These are phyloP conservation scores for Mystacornis crossleyi DNA, from an alignment of 2,113 vertebrate genomes.

Conservation along the genomic window DNA sequence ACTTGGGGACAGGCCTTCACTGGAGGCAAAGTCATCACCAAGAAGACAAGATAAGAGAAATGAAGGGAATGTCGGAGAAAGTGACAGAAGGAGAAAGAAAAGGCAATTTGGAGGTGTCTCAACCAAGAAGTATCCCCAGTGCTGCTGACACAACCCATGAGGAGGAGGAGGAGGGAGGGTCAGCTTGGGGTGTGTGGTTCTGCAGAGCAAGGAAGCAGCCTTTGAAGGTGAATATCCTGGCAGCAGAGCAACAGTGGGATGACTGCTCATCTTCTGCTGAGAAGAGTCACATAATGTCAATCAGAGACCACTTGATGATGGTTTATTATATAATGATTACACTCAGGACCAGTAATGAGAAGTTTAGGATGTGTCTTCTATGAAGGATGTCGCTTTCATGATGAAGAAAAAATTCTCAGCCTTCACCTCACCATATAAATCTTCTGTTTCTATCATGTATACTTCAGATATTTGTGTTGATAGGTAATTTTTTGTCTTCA, in stretches of 20 bases:
- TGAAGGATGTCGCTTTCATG: not conserved
- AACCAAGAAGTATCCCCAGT: rapidly evolving
- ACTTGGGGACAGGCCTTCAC: rapidly evolving
- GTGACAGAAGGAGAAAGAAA: not conserved
- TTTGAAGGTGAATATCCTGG: not conserved
- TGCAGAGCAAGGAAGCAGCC: not conserved
- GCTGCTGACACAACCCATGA: not conserved
- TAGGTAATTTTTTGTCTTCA: not conserved
- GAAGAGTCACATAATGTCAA: not conserved
- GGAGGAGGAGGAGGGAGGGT: not conserved
- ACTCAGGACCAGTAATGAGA: not conserved
- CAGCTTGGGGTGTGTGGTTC: too few species aligned
- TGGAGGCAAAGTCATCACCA: not conserved
- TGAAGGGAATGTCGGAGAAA: not conserved
- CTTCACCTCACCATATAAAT: not conserved
- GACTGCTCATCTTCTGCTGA: not conserved
- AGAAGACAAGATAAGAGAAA: not conserved
- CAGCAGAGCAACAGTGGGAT: not conserved
- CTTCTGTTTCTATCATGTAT: not conserved
- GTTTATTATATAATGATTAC: not conserved
- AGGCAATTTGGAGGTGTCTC: not conserved
- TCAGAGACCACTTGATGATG: not conserved
- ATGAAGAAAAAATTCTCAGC: not conserved
- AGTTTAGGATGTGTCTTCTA: not conserved
- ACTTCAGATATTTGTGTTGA: not conserved